Conservation (phyloP, 2,888 invertebrate genomes). For the Blastobasis lacticolella region DNA sequence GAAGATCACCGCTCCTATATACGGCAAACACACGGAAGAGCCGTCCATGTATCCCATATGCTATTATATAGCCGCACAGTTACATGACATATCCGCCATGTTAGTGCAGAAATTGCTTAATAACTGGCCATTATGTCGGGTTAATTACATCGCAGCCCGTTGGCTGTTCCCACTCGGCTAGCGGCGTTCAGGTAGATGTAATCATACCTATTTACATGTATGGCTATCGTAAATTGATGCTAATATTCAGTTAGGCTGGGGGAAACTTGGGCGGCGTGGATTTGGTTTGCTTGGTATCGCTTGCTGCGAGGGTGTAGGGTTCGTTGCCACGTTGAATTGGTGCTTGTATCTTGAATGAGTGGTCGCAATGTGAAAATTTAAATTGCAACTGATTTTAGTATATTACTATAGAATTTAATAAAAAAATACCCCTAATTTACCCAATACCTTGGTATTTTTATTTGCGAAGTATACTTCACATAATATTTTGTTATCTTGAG, state of each 20-base stretch:
- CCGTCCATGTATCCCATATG: conserved; percentile 1
- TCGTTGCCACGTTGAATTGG: too few relatives aligned
- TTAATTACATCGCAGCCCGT: conserved; percentile 48
- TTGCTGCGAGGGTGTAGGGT: too few relatives aligned
- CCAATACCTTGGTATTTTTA: too few relatives aligned
- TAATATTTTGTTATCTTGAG: too few relatives aligned
- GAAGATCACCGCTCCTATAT: not conserved
- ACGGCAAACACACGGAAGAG: not conserved
- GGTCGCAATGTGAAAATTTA: too few relatives aligned
- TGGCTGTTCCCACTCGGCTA: conserved; percentile 23
- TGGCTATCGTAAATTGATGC: not conserved
- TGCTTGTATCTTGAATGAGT: too few relatives aligned
- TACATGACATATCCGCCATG: conserved; percentile 43
- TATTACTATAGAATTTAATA: too few relatives aligned
- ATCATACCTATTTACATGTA: conserved; percentile 2
- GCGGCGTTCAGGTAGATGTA: conserved; percentile 1
- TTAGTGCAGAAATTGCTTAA: conserved; percentile 56
- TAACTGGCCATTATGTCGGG: conserved; percentile 56
- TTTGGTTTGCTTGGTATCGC: too few relatives aligned
- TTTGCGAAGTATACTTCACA: too few relatives aligned
- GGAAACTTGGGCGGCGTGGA: not conserved
- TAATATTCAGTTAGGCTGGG: not conserved
- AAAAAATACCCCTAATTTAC: too few relatives aligned
- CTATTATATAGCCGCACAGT: conserved; percentile 13
- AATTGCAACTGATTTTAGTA: too few relatives aligned